Base-by-base conservation (phyloP, 2,113 vertebrate genomes). In the Otus sunia region DNA sequence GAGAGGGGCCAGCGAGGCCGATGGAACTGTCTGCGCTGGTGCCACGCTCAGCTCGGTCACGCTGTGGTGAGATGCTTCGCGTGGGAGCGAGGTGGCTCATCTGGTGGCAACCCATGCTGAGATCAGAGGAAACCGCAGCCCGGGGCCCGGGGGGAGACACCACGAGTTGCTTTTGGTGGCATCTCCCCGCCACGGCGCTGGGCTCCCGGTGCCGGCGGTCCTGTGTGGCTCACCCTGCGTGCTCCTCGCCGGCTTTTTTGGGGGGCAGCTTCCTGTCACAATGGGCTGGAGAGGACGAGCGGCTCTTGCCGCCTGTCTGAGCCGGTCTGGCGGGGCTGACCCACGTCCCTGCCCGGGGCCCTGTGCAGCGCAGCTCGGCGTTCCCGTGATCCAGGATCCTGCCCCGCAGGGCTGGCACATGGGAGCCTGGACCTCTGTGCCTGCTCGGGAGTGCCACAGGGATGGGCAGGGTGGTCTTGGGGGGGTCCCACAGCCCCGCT, bases 71-170 rank as follows among this genome's bases (percentile, higher is more conserved):
- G 49, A 6, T 4, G 39, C 7, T 58, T 43, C 1, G 8, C 6
- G 34, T 92, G 92, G n/a, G 68, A 88, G n/a, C 3, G 0, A 15
- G 15, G 43, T 5, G 39, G 78, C 79, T 88, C 18, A 2, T 69
- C 77, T 39, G 88, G 75, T 90, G 93, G 58, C 92, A 94, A 62
- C 94, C 55, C 72, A 5, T 69, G 75, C 86, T 96, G 45, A 79
- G 82, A 90, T 96, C 86, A 80, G 79, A 94, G 92, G 96, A 96
- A 96, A 96, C 96, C 96, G 1, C 96, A 95, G 83, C 43, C 82
- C 27, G 5, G 8, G 32, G 74, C 0, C 3, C 7, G 4, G 37
- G 62, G 32, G 5, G 29, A 82, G 67, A 83, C 37, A 71, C 73
- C 92, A 88, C 63, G 45, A 74, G 92, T 34, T 86, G 67, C 63